A percentile compares a stretch with the other conserved stretches of the same genome.
phyloP scores from a whole-genome alignment of 2,797 vertebrate species.

The Apodemus agrarius region DNA sequence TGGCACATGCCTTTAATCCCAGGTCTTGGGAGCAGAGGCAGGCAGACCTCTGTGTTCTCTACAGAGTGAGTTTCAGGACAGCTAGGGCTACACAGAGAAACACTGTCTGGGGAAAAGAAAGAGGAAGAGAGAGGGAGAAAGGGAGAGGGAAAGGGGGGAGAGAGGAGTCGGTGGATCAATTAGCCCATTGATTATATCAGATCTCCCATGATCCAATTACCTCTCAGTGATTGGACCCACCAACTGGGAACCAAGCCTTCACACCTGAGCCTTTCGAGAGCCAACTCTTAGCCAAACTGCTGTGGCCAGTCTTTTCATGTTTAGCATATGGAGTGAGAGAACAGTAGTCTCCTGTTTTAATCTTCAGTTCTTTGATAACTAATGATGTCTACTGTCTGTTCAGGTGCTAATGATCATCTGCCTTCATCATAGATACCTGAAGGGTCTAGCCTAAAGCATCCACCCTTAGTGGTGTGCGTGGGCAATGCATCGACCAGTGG shows the following conservation, averaged over 20 bases:
- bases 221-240: neutral
- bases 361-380: neutral
- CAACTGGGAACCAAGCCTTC: no score
- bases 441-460: neutral
- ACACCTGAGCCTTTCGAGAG: neutral
- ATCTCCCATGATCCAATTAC: neutral
- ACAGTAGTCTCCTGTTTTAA: neutral
- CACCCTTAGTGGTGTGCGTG: neutral
- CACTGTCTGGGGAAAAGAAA: neutral
- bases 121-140: no score
- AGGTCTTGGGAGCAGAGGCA: neutral
- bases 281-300: no score
- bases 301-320: neutral
- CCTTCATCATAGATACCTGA: neutral
- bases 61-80: neutral
- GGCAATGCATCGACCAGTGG: neutral
- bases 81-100: neutral
- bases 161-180: neutral
- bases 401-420: neutral
- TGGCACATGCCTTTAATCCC: neutral
- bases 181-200: neutral
- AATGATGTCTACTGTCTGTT: neutral
- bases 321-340: neutral
- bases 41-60: neutral
- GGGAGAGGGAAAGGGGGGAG: no score